These are phyloP conservation scores for Dufourea novaeangliae DNA, from an alignment of 1,140 invertebrate genomes.

Conservation along the genomic window DNA sequence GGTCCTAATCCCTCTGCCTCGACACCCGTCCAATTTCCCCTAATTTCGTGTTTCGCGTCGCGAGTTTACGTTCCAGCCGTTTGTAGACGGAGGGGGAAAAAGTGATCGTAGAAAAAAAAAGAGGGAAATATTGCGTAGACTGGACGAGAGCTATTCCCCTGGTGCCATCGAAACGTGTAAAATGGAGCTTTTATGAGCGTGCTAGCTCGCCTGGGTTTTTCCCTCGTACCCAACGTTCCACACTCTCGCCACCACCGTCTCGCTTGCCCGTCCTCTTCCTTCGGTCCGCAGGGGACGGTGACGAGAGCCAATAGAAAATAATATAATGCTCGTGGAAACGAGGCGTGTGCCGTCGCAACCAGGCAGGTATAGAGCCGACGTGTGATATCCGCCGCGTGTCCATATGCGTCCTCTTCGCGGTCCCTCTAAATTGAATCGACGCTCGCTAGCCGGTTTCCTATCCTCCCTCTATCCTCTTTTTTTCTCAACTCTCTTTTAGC, in stretches of 20 bases:
- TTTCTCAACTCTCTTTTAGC: neutral
- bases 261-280: neutral
- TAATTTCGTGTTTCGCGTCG: conserved; percentile 15
- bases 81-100: neutral
- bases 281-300: neutral
- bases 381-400: neutral
- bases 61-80: too few relatives aligned
- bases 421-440: conserved; percentile 34
- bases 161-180: conserved; percentile 45
- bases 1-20: neutral
- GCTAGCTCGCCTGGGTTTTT: conserved; percentile 33
- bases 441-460: conserved; percentile 12
- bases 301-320: conserved; percentile 43
- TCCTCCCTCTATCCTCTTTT: neutral
- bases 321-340: conserved; percentile 40
- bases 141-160: conserved; percentile 3
- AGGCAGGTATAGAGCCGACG: neutral
- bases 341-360: conserved; percentile 25
- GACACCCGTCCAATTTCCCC: neutral
- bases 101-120: neutral
- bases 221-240: too few relatives aligned
- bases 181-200: conserved; percentile 43
- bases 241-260: too few relatives aligned
- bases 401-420: conserved; percentile 9
- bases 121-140: conserved; percentile 22